Evolutionary conservation across 2,888 invertebrate species (phyloP).

Genomic region (Bimastos eiseni): DNA sequence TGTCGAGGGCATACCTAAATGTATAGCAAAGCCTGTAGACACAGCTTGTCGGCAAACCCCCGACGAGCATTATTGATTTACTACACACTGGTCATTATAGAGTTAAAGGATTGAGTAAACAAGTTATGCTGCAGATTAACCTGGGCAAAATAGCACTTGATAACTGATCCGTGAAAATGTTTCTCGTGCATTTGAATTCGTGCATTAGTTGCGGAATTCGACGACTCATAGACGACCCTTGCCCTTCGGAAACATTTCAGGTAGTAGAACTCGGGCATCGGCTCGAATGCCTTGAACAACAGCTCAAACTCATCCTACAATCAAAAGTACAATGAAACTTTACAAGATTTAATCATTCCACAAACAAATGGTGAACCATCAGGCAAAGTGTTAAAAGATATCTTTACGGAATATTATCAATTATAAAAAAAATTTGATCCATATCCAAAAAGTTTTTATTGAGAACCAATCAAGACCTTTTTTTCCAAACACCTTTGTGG

Average conservation of each 20-base stretch:
- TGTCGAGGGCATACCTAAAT: too few species aligned
- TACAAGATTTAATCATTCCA: not conserved
- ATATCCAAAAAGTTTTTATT: not conserved
- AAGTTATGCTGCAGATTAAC: slow-evolving; percentile 46
- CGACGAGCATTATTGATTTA: too few species aligned
- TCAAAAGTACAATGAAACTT: slow-evolving; percentile 20
- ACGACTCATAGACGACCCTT: slow-evolving; percentile 85
- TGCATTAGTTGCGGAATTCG: slow-evolving; percentile 84
- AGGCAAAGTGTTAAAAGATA: not conserved
- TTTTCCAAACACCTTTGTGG: too few species aligned
- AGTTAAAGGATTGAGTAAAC: not conserved
- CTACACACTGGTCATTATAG: too few species aligned
- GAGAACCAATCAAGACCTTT: not conserved
- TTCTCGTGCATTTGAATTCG: slow-evolving; percentile 86
- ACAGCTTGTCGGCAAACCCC: too few species aligned
- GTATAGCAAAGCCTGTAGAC: too few species aligned
- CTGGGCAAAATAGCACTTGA: slow-evolving; percentile 92
- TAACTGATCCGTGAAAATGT: slow-evolving; percentile 69
- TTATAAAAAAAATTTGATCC: not conserved
- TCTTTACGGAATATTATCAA: not conserved
- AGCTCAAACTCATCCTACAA: slow-evolving; percentile 74
- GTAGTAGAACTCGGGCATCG: slow-evolving; percentile 87
- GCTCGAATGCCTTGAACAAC: slow-evolving; percentile 81
- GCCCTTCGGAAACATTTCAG: slow-evolving; percentile 90
- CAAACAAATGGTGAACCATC: not conserved